Percentiles rank a stretch among this genome's conserved stretches.
phyloP scores from a whole-genome alignment of 2,113 vertebrate genomes.

The Thalassarche chlororhynchos region DNA sequence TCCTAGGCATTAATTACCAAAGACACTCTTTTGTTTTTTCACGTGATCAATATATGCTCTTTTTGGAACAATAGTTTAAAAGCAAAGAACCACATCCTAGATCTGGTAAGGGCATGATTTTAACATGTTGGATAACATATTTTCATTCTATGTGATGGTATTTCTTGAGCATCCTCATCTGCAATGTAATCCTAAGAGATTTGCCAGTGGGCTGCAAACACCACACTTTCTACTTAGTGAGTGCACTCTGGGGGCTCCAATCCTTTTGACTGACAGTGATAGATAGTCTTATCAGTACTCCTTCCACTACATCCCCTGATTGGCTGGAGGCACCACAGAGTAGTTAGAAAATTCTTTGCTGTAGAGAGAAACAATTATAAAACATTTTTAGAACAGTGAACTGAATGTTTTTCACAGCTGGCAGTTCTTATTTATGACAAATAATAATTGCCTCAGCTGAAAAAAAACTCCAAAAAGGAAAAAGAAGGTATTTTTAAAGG shows the following conservation, averaged over 20 bases:
- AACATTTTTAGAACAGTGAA: constrained; percentile 30
- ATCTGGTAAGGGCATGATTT: not conserved
- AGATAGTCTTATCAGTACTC: not conserved
- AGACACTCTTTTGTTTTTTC: not conserved
- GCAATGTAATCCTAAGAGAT: not conserved
- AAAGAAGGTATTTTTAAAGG: not conserved
- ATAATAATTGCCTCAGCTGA: constrained; percentile 34
- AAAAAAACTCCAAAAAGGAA: not conserved
- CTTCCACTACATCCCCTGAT: not conserved
- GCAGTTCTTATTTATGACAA: constrained; percentile 59
- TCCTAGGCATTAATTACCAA: not conserved
- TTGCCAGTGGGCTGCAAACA: not conserved
- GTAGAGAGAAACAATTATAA: constrained; percentile 23
- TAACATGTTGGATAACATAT: not conserved
- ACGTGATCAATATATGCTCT: not conserved
- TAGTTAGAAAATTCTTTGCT: not conserved
- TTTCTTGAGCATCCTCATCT: not conserved
- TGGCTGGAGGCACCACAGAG: not conserved
- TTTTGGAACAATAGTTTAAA: not conserved
- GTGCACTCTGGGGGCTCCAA: not conserved
- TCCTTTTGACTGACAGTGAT: constrained; percentile 23
- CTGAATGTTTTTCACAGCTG: constrained; percentile 43
- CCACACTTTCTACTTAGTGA: not conserved
- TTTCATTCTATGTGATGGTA: not conserved
- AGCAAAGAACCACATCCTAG: not conserved